Base-by-base conservation (phyloP, 2,113 vertebrate genomes). In the Zosterops lateralis region DNA sequence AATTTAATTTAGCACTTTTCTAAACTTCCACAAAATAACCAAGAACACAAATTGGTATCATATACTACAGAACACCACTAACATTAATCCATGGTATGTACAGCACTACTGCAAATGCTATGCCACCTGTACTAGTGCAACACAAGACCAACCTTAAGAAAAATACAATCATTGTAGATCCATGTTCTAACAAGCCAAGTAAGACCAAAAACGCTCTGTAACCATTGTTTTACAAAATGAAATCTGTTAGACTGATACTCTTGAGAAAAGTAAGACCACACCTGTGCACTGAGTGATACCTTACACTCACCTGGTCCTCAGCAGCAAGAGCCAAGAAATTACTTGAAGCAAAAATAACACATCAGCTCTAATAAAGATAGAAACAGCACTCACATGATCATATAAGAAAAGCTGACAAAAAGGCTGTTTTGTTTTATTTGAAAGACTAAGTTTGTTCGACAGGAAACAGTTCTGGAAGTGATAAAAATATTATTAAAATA, bases 41-140 rank as follows among this genome's bases (percentile, higher is more conserved):
- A 58, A 53, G 22, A 72, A 60, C 11, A 17, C 2, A 2, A 25
- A 45, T 3, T 25, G 12, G 8, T 53, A 66, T 42, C 34, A 34
- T 8, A 32, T 36, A 28, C 28, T n/a, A n/a, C 0, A 87, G 45
- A 86, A 44, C 1, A 8, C 34, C 61, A 58, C 10, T 56, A 42
- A 79, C 1, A 0, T 14, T 64, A 12, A 62, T 3, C 0, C 0
- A 1, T 1, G 6, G 61, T 29, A 74, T 0, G 0, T 34, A 38
- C 10, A 54, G 42, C 1, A 4, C 24, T 66, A 36, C 1, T 11
- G 16, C 28, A 92, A 74, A 92, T 65, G 50, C 28, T 40, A 7
- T 18, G 17, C 25, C 34, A 82, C 32, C 64, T 62, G 56, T 4
- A 56, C 3, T 10, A 21, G 9, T 0, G 0, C 24, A 61, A 42